Evolutionary conservation across 1,140 invertebrate genomes (phyloP), one percentile per base, ranked within the genome.

Genomic region (Neodiprion fabricii): DNA sequence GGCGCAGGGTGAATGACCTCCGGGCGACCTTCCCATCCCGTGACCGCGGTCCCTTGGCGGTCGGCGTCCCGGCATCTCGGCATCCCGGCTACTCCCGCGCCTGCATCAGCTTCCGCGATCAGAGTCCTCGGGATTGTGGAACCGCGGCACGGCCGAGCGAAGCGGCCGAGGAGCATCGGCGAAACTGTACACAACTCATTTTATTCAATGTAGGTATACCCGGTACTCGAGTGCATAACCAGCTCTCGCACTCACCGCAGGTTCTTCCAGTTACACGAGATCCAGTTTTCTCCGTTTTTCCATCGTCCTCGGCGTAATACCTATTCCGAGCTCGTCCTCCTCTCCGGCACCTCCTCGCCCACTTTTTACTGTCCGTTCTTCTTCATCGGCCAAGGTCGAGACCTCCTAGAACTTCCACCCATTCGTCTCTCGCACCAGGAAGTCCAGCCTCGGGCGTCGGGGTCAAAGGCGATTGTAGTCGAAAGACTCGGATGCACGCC

Each of bases 1-100:
- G 79, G 78, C 75, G 76, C 77, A 72, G 79, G 79, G 79, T 80
- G 79, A 80, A 80, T 72, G 79, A 74, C 78, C 79, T 75, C 79
- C 76, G 77, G 74, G 76, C 79, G 79, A 79, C 77, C 79, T 80
- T 80, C 79, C 28, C 28, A 40, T 40, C 28, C 28, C 28, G 70
- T 74, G 75, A 70, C 48, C 71, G 53, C 48, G 69, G 67, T 71
- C 73, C 47, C 76, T 61, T 17, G 65, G 70, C 69, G 66, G 68
- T 50, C 70, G 72, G 70, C 21, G 8, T 21, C 21, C 8, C n/a
- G 70, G 17, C 17, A 21, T 72, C 17, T 53, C 9, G 47, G 7
- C 28, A 61, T 72, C 47, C 11, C 14, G 40, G 5, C 69, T 70
- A 14, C 69, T 14, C 69, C 23, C 17, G 40, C 28, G 14, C 28